phyloP scores from a whole-genome alignment of 2,888 invertebrate genomes.

The Drosophila anomelani region DNA sequence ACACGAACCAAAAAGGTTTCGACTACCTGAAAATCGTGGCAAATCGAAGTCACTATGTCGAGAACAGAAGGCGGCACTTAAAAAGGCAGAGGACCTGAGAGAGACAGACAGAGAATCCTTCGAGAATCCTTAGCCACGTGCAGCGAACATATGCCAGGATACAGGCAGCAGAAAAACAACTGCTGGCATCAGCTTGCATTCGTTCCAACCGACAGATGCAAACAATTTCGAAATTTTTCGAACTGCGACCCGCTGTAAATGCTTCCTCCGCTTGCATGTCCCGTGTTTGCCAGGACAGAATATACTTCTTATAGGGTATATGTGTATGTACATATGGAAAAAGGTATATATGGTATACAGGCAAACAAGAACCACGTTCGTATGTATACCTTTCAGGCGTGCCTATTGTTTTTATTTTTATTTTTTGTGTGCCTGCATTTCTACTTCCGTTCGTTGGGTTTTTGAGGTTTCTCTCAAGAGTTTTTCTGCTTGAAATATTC shows the following conservation, averaged over 20 bases:
- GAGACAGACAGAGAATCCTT: slow-evolving; percentile 8
- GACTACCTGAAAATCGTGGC: slow-evolving; percentile 48
- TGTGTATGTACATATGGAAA: slow-evolving; percentile 5
- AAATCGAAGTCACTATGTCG: slow-evolving; percentile 39
- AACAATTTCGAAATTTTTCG: slow-evolving; percentile 38
- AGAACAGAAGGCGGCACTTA: slow-evolving; percentile 30
- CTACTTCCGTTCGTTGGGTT: slow-evolving; percentile 66
- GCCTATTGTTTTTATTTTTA: slow-evolving; percentile 47
- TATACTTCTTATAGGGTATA: slow-evolving; percentile 14
- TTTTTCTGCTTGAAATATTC: slow-evolving; percentile 28
- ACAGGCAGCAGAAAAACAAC: slow-evolving; percentile 24
- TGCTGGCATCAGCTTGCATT: slow-evolving; percentile 37
- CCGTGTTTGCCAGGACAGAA: slow-evolving; percentile 34
- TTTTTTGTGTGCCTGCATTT: slow-evolving; percentile 38
- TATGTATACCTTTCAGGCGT: slow-evolving; percentile 20
- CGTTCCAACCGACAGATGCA: slow-evolving; percentile 44
- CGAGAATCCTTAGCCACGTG: slow-evolving; percentile 37
- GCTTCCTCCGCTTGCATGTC: slow-evolving; percentile 26
- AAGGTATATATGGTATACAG: neutral
- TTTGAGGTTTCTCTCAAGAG: slow-evolving; percentile 51
- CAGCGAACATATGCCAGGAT: slow-evolving; percentile 39
- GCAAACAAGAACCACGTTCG: slow-evolving; percentile 7
- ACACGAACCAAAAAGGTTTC: slow-evolving; percentile 45
- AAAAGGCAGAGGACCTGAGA: slow-evolving; percentile 1
- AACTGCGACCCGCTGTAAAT: slow-evolving; percentile 29